Base-by-base conservation (phyloP, 2,797 vertebrate genomes). In the Oreochromis mossambicus region DNA sequence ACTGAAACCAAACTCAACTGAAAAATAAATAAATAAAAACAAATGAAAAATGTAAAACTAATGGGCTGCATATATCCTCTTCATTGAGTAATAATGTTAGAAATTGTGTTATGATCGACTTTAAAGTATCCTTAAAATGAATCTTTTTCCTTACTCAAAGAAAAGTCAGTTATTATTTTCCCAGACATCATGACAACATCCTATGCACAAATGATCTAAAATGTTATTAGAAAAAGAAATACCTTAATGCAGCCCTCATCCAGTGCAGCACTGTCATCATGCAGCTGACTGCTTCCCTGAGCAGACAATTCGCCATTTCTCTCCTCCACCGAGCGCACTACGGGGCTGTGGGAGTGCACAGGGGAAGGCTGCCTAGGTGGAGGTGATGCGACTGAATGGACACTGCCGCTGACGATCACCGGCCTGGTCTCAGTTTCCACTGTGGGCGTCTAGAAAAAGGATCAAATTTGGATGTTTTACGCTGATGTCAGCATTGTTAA, bases 261-360 rank as follows among this genome's bases (percentile, higher is more conserved):
- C 24, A 89, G 70, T 26, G 82, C 54, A 6, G 90, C 83, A 79
- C 86, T 88, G 19, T 89, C 78, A 7, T 83, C 78, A 17, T 41
- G 83, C 85, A 91, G 90, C 75, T 88, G 91, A 83, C 90, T 24
- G 90, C 61, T 86, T 21, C 78, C 93, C 86, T 94, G 83, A 79
- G 93, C 54, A 79, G 94, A 58, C 68, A 84, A 4, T 36, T 94
- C 83, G 11, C 92, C 10, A 26, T 91, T 77, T 87, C 93, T 91
- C 63, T 95, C 89, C 83, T 93, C 91, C 87, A 91, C 84, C 8
- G 95, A 93, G 84, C 89, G 92, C 26, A 92, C 82, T 29, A 81
- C 43, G 13, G 96, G 96, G 90, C 92, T 96, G 85, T 89, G 95
- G 17, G 89, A 87, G 77, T 87, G 95, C 83, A 91, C 90, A 13